A percentile compares a stretch with the other conserved stretches of the same genome.
Conservation (phyloP, 2,113 vertebrate species). For the Poecile atricapillus region DNA sequence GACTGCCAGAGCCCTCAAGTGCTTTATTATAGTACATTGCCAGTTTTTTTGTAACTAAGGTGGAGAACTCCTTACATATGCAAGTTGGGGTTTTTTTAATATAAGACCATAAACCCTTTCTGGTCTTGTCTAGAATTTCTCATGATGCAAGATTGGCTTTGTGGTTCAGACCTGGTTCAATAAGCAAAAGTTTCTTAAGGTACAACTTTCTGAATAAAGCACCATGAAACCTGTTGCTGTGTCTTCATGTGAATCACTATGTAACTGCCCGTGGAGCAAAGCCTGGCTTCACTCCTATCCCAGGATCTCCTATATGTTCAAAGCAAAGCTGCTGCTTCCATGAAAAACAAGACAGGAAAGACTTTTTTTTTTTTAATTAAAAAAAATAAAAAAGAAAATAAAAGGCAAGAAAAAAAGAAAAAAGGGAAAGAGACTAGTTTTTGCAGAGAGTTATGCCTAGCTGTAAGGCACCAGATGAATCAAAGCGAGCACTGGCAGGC, state of each 20-base stretch:
- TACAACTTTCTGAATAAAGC: not conserved
- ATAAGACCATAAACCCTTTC: not conserved
- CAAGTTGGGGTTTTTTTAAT: not conserved
- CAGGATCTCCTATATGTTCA: not conserved
- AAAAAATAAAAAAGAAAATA: too few relatives aligned
- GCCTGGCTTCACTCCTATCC: not conserved
- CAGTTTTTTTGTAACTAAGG: not conserved
- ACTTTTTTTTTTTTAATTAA: not conserved
- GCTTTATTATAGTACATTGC: not conserved
- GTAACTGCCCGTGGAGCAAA: not conserved
- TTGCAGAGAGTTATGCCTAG: not conserved
- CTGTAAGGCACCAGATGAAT: not conserved
- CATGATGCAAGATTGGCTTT: not conserved
- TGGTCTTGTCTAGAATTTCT: not conserved
- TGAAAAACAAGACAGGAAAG: not conserved
- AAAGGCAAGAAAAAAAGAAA: not conserved
- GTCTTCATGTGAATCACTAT: not conserved
- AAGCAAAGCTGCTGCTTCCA: not conserved
- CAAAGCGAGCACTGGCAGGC: not conserved
- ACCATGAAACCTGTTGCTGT: not conserved
- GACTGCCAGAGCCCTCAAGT: constrained; percentile 49
- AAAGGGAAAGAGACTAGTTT: not conserved
- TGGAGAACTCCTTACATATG: not conserved
- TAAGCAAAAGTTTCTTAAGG: not conserved
- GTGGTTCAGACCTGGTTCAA: not conserved